Base-by-base conservation (phyloP, 2,113 vertebrate species). In the Onychostoma macrolepis region DNA sequence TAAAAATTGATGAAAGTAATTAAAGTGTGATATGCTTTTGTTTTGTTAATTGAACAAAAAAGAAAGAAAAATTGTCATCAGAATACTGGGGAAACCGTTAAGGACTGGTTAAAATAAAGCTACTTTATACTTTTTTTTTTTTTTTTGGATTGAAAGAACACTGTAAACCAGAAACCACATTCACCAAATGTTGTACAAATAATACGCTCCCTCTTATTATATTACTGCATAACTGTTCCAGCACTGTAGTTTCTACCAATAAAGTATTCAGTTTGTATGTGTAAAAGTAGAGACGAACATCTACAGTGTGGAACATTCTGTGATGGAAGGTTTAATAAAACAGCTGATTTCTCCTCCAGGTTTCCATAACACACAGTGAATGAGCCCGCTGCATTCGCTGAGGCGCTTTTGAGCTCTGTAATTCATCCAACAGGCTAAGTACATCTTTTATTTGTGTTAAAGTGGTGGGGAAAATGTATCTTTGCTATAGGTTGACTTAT, bases 251-350 rank as follows among this genome's bases (percentile, higher is more conserved):
- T 45, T 45, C 36, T 74, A 41, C n/a, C 13, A 45, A 12, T 28
- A n/a, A 76, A 76, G 41, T 45, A 12, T 76, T 45, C 12, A 43
- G 11, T 75, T 43, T 75, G 38, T 45, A 45, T 45, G 72, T 75
- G 45, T 26, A 11, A 75, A 11, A 75, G 38, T 26, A 45, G 41
- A 43, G 24, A 75, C n/a, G 38, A 12, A 41, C 21, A 41, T 72
- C 19, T 76, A 83, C 53, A 26, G 77, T 33, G 38, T 12, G 24
- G 69, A 56, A 85, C 72, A 81, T 75, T 78, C 75, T 84, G 84
- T 61, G 84, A 89, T 61, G 69, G 56, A 41, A 80, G 6, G 21
- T 43, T 63, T 80, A 80, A 61, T 80, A 80, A 61, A 80, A 63
- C 58, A n/a, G 50, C 33, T 26, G 79, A 80, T 80, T 58, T 58